Conservation (phyloP, 2,113 vertebrate species). For the Hassar affinis region DNA sequence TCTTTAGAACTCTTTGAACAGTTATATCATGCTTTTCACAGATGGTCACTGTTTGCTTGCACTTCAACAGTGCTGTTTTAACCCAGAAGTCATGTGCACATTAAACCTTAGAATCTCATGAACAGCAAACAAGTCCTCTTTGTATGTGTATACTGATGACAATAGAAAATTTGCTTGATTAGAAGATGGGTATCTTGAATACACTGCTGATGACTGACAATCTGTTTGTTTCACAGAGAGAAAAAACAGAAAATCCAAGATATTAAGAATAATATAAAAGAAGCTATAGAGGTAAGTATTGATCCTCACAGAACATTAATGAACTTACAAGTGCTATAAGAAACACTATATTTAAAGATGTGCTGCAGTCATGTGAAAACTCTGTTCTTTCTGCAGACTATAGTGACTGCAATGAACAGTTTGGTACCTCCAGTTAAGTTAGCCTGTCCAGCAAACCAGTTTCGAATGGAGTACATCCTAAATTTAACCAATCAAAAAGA, state of each 20-base stretch:
- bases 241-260: constrained; percentile 98
- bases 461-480: constrained; percentile 90
- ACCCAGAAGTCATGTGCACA: not conserved
- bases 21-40: not conserved
- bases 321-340: not conserved
- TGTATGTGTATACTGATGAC: not conserved
- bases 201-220: not conserved
- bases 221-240: constrained; percentile 79
- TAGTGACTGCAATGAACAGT: constrained; percentile 91
- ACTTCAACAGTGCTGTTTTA: not conserved
- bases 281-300: constrained; percentile 95
- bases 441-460: constrained; percentile 91
- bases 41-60: not conserved
- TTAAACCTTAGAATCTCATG: not conserved
- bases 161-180: not conserved
- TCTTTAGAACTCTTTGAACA: not conserved
- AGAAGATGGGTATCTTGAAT: not conserved
- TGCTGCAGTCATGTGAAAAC: not conserved
- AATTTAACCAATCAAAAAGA: constrained; percentile 91
- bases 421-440: constrained; percentile 91
- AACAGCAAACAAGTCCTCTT: not conserved
- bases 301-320: not conserved
- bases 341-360: not conserved
- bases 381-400: constrained; percentile 77
- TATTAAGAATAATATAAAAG: constrained; percentile 99